Conservation (phyloP, 2,797 vertebrate species). For the Onychomys arenicola region DNA sequence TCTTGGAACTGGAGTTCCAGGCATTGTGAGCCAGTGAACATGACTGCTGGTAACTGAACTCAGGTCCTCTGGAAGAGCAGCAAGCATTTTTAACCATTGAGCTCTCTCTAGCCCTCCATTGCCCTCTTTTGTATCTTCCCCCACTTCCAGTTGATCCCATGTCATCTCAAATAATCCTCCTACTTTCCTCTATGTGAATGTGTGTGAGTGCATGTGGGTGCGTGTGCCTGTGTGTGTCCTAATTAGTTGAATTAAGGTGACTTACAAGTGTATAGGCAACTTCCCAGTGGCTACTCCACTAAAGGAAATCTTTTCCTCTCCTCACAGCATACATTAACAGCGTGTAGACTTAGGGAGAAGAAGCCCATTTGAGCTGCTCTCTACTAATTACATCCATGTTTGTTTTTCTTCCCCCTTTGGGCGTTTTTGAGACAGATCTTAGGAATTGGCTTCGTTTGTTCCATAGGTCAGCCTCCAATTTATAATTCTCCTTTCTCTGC, state of each 20-base stretch:
- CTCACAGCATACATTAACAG: neutral
- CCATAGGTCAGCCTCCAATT: neutral
- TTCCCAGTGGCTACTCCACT: neutral
- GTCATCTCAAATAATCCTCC: neutral
- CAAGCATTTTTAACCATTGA: neutral
- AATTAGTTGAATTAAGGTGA: neutral
- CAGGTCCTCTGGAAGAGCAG: neutral
- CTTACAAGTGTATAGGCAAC: neutral
- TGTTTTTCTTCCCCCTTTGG: neutral
- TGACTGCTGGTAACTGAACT: too few relatives aligned
- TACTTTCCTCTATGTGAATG: neutral
- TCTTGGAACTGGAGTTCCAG: neutral
- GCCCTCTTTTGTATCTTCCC: neutral
- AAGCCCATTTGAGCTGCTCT: too few relatives aligned
- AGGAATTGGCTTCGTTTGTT: neutral
- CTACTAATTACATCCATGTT: neutral
- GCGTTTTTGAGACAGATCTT: neutral
- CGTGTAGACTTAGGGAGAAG: neutral
- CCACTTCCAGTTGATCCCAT: neutral
- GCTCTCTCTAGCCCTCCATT: neutral
- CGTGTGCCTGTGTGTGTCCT: neutral
- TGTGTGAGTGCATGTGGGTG: neutral
- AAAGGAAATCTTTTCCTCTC: neutral
- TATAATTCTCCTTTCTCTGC: neutral
- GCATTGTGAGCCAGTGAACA: too few relatives aligned